Conservation (phyloP, 2,797 vertebrate species). For the Typhlichthys eigenmanni region DNA sequence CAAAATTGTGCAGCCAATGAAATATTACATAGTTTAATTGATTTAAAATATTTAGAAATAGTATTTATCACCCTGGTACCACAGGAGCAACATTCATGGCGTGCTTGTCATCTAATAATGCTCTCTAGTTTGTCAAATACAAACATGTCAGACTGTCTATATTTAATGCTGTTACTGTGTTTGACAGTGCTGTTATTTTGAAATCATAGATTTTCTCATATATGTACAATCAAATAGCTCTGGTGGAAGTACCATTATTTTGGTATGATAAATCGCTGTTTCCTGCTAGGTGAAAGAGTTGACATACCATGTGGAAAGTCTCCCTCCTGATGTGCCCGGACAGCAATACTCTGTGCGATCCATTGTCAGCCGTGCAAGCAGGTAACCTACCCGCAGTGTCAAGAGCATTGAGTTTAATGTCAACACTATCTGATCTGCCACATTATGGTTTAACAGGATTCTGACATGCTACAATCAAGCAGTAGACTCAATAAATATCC, state of each 20-base stretch:
- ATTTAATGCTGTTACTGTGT: too few species aligned
- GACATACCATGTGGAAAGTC: constrained; percentile 70
- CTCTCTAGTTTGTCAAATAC: too few species aligned
- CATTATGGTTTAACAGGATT: constrained; percentile 60
- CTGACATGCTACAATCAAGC: constrained; percentile 64
- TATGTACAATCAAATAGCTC: too few species aligned
- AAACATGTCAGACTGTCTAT: too few species aligned
- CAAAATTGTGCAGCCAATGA: too few species aligned
- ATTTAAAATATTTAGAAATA: too few species aligned
- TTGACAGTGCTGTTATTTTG: too few species aligned
- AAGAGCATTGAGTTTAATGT: not conserved
- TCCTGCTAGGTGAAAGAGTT: constrained; percentile 58
- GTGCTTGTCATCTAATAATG: too few species aligned
- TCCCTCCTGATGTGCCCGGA: constrained; percentile 72
- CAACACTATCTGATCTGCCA: not conserved
- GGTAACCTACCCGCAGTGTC: constrained; percentile 48
- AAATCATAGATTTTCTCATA: too few species aligned
- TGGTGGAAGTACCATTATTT: not conserved
- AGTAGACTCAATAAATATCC: constrained; percentile 52
- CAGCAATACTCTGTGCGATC: constrained; percentile 70
- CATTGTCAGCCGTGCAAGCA: constrained; percentile 67
- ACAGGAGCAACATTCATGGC: too few species aligned
- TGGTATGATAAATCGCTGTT: not conserved
- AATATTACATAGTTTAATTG: too few species aligned
- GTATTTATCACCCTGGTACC: too few species aligned